Percentiles rank a stretch among this genome's conserved stretches.
Conservation (phyloP, 1,140 invertebrate genomes). For the Ostrea denselamellosa region DNA sequence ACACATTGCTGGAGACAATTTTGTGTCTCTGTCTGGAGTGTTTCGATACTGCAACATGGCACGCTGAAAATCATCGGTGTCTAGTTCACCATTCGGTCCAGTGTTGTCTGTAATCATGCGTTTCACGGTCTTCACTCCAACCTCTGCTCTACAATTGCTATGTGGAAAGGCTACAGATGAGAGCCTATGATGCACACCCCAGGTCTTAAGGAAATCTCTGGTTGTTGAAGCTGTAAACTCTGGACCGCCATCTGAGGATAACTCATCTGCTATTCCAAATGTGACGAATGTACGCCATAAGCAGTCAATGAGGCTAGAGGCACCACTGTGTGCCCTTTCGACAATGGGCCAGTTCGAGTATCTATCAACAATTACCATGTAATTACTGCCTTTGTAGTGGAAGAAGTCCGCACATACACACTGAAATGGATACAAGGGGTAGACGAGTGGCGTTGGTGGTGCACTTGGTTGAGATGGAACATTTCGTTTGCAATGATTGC, state of each 20-base stretch:
- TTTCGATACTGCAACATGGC: conserved; percentile 63
- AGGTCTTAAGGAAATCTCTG: conserved; percentile 49
- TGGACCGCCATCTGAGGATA: conserved; percentile 57
- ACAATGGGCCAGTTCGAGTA: conserved; percentile 60
- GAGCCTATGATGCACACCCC: conserved; percentile 42
- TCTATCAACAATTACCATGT: conserved; percentile 55
- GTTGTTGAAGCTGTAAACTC: conserved; percentile 54
- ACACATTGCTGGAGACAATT: conserved; percentile 55
- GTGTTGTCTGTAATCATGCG: not conserved
- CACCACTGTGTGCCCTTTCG: conserved; percentile 48
- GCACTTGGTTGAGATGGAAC: conserved; percentile 54
- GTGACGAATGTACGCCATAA: conserved; percentile 58
- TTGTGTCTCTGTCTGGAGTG: conserved; percentile 60
- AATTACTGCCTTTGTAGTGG: conserved; percentile 50
- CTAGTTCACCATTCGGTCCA: conserved; percentile 49
- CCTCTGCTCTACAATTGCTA: too few relatives aligned
- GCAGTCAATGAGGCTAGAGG: conserved; percentile 50
- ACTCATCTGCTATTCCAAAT: conserved; percentile 58
- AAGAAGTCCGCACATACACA: conserved; percentile 60
- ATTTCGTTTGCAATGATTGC: conserved; percentile 56
- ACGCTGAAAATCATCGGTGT: conserved; percentile 58
- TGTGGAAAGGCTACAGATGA: too few relatives aligned
- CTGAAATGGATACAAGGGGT: conserved; percentile 58
- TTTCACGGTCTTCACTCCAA: not conserved
- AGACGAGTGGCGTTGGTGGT: conserved; percentile 52